Percentiles rank a stretch among this genome's conserved stretches.
Conservation (phyloP, 2,797 vertebrate genomes). For the Botia almorhae region DNA sequence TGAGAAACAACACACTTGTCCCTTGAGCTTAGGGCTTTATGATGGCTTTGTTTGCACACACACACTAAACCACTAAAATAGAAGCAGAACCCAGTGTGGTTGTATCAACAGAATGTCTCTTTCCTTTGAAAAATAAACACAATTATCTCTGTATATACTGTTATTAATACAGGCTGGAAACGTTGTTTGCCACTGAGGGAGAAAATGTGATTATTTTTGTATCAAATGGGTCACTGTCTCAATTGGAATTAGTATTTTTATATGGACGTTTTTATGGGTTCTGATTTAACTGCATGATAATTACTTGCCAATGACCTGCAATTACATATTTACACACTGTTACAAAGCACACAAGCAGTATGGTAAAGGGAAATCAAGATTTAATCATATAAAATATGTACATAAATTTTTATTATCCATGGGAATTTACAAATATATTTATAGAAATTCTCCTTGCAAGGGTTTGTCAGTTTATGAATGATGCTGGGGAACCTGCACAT, state of each 20-base stretch:
- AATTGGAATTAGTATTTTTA: neutral
- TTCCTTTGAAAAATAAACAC: constrained; percentile 37
- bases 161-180: neutral
- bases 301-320: neutral
- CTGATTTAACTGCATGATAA: neutral
- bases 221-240: neutral
- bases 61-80: constrained; percentile 44
- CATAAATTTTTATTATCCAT: constrained; percentile 75
- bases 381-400: constrained; percentile 86
- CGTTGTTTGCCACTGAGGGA: neutral
- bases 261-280: neutral
- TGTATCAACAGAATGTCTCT: constrained; percentile 45
- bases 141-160: constrained; percentile 1
- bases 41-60: constrained; percentile 51
- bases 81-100: constrained; percentile 40
- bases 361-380: constrained; percentile 57
- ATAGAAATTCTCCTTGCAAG: constrained; percentile 76
- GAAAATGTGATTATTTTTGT: neutral
- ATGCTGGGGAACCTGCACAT: constrained; percentile 20
- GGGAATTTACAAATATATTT: constrained; percentile 84
- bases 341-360: constrained; percentile 37
- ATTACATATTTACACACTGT: neutral
- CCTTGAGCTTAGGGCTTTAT: constrained; percentile 48
- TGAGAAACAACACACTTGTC: constrained; percentile 34
- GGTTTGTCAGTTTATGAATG: constrained; percentile 36